phyloP scores from a whole-genome alignment of 2,113 vertebrate genomes.

The Mus spicilegus region DNA sequence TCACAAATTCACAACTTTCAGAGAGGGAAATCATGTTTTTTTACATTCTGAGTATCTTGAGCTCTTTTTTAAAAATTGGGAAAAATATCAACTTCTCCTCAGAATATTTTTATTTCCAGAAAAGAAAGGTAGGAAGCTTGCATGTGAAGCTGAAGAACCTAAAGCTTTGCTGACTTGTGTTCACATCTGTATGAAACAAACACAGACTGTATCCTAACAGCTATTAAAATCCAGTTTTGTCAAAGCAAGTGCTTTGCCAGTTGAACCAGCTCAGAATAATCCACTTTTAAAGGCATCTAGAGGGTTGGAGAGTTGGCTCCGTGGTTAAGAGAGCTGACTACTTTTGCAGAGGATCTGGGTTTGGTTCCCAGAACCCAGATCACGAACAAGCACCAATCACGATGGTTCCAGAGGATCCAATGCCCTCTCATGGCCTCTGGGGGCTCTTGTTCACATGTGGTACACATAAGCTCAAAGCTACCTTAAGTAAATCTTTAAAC shows the following conservation, averaged over 20 bases:
- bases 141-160: conserved; percentile 4
- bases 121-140: conserved; percentile 39
- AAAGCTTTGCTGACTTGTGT: neutral
- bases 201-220: conserved; percentile 37
- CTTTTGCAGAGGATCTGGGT: neutral
- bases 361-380: neutral
- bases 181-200: neutral
- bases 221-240: conserved; percentile 25
- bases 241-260: neutral
- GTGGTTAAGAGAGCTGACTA: neutral
- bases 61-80: conserved; percentile 8
- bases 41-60: neutral
- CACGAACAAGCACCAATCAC: neutral
- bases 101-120: conserved; percentile 58
- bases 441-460: neutral
- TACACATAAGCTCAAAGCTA: neutral
- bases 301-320: neutral
- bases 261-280: neutral
- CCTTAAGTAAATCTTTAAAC: neutral
- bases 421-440: neutral
- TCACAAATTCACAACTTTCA: conserved; percentile 27
- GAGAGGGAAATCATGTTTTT: conserved; percentile 21
- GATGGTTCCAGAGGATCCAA: neutral
- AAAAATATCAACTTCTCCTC: conserved; percentile 28
- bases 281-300: conserved; percentile 43